A percentile compares a stretch with the other conserved stretches of the same genome.
Conservation (phyloP, 2,888 invertebrate species). For the Caenorhabditis virilis region DNA sequence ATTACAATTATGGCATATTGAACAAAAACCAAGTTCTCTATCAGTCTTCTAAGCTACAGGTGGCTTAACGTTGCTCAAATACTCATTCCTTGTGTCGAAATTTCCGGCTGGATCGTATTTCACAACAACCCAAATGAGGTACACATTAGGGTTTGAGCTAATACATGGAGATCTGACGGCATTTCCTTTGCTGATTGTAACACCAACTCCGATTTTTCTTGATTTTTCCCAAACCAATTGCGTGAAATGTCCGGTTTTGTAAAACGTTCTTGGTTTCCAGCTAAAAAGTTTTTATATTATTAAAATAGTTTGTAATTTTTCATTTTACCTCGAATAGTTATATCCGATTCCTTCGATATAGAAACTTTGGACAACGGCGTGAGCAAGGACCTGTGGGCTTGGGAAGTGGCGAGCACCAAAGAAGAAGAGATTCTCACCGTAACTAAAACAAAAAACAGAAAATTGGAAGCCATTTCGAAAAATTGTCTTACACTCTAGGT, state of each 20-base stretch:
- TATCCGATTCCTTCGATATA: conserved; percentile 59
- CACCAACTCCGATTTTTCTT: conserved; percentile 58
- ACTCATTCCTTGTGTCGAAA: conserved; percentile 43
- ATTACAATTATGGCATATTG: too few relatives aligned
- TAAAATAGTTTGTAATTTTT: too few relatives aligned
- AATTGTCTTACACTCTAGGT: conserved; percentile 46
- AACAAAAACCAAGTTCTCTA: too few relatives aligned
- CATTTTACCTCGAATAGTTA: conserved; percentile 53
- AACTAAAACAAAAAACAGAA: conserved; percentile 45
- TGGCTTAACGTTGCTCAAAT: conserved; percentile 46
- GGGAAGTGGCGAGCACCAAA: conserved; percentile 50
- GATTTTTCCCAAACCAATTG: conserved; percentile 61
- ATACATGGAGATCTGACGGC: conserved; percentile 28
- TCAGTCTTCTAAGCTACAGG: conserved; percentile 13
- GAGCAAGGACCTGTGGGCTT: conserved; percentile 54
- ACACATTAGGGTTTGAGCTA: conserved; percentile 20
- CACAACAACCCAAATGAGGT: conserved; percentile 55
- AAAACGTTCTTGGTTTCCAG: conserved; percentile 45
- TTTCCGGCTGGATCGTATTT: conserved; percentile 63
- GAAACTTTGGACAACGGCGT: conserved; percentile 58
- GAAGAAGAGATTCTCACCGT: conserved; percentile 64
- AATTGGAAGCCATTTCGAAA: too few relatives aligned
- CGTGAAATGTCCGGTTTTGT: conserved; percentile 62
- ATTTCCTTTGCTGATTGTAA: conserved; percentile 41
- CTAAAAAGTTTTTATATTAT: too few relatives aligned